Percentiles rank a stretch among this genome's conserved stretches.
phyloP scores from a whole-genome alignment of 2,888 invertebrate species.

The Sarcophaga variegata region DNA sequence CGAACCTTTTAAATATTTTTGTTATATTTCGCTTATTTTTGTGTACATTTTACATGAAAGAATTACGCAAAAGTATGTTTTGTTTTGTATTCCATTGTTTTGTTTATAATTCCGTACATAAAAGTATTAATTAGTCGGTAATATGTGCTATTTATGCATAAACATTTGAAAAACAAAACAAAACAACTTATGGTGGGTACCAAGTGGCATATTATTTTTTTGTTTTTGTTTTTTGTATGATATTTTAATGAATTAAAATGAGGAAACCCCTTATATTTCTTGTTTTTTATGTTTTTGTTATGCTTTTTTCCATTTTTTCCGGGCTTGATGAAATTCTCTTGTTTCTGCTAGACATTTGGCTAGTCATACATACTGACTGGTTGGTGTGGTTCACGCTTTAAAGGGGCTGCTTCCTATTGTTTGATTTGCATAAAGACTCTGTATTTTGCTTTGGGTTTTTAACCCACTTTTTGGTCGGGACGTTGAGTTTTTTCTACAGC shows the following conservation, averaged over 20 bases:
- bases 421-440: conserved; percentile 56
- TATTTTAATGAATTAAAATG: conserved; percentile 33
- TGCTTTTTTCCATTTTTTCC: background rate
- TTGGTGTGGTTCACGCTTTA: background rate
- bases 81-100: conserved; percentile 15
- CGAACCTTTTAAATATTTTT: conserved; percentile 31
- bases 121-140: conserved; percentile 51
- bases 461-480: background rate
- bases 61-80: conserved; percentile 47
- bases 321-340: conserved; percentile 16
- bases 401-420: conserved; percentile 16
- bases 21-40: conserved; percentile 8
- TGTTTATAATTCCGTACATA: conserved; percentile 31
- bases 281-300: conserved; percentile 13
- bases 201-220: background rate
- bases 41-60: background rate
- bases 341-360: background rate
- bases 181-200: background rate
- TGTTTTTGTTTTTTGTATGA: conserved; percentile 11
- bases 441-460: background rate
- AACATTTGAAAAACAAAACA: conserved; percentile 47
- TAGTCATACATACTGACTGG: background rate
- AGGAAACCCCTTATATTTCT: conserved; percentile 23
- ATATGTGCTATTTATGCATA: conserved; percentile 60
- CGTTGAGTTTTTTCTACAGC: background rate